These are phyloP conservation scores for Danio tinwini DNA, from an alignment of 2,797 vertebrate genomes.

Conservation along the genomic window DNA sequence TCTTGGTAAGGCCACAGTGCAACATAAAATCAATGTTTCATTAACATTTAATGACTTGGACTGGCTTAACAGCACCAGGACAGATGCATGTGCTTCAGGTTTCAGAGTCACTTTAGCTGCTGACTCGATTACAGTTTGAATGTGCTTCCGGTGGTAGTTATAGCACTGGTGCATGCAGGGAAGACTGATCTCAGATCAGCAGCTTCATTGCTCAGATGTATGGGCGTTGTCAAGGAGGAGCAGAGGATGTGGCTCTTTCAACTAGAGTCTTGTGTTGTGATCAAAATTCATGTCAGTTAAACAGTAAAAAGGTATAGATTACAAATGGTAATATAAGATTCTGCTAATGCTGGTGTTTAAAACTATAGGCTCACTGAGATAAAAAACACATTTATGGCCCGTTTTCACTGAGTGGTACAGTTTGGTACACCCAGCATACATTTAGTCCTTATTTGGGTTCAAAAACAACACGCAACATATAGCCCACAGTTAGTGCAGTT, in stretches of 20 bases:
- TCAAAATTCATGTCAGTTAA: neutral
- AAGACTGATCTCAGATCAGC: constrained; percentile 51
- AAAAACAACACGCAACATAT: too few species aligned
- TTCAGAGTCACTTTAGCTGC: constrained; percentile 48
- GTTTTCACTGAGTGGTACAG: too few species aligned
- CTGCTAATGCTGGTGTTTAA: neutral
- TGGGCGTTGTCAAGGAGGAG: constrained; percentile 35
- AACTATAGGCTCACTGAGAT: neutral
- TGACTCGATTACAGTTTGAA: constrained; percentile 51
- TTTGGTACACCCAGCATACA: too few species aligned
- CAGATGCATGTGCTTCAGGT: constrained; percentile 76
- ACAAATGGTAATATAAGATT: neutral
- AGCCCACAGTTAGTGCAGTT: too few species aligned
- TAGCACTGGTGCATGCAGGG: constrained; percentile 20
- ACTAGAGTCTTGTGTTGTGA: constrained; percentile 39
- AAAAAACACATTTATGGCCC: neutral
- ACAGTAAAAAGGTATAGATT: neutral
- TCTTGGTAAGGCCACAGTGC: constrained; percentile 75
- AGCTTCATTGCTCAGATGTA: constrained; percentile 13
- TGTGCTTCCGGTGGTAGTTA: constrained; percentile 33
- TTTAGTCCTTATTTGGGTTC: too few species aligned
- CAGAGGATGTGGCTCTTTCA: constrained; percentile 31
- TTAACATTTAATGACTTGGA: constrained; percentile 85
- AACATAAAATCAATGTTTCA: constrained; percentile 86
- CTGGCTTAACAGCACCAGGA: constrained; percentile 81